Conservation (phyloP, 2,113 vertebrate genomes). For the Hoplias malabaricus region DNA sequence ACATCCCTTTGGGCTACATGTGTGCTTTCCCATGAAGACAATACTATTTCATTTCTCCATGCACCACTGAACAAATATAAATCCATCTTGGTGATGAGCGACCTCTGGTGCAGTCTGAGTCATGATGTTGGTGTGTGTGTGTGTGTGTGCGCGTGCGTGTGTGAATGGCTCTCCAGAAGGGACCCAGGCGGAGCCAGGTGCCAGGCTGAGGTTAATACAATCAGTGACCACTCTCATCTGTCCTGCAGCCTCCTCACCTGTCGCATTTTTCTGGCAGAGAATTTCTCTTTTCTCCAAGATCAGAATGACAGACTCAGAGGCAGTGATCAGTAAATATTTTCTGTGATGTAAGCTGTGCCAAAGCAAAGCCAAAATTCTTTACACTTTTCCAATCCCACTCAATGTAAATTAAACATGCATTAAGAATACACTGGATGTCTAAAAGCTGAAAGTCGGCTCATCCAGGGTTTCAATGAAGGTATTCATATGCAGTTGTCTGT, state of each 20-base stretch:
- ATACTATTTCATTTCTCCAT: not conserved
- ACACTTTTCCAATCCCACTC: not conserved
- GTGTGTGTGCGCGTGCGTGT: not conserved
- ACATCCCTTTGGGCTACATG: not conserved
- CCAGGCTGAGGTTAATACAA: slow-evolving; percentile 55
- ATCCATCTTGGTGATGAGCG: not conserved
- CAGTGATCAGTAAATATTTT: too few relatives aligned
- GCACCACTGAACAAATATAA: not conserved
- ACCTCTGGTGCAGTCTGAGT: not conserved
- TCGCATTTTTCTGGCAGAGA: not conserved
- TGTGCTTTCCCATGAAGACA: not conserved
- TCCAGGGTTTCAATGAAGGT: too few relatives aligned
- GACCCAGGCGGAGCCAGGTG: slow-evolving; percentile 49
- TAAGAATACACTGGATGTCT: not conserved
- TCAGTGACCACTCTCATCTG: slow-evolving; percentile 25
- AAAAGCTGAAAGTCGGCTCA: not conserved
- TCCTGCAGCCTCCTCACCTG: not conserved
- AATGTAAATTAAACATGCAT: too few relatives aligned
- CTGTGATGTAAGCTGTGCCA: not conserved
- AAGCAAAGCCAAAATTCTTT: not conserved
- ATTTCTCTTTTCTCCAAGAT: not conserved
- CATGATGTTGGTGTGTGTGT: not conserved
- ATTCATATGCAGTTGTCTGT: too few relatives aligned
- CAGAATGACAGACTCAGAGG: not conserved
- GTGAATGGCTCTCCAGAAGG: not conserved